Evolutionary conservation across 2,797 vertebrate genomes (phyloP).

Genomic region (Malurus splendens): DNA sequence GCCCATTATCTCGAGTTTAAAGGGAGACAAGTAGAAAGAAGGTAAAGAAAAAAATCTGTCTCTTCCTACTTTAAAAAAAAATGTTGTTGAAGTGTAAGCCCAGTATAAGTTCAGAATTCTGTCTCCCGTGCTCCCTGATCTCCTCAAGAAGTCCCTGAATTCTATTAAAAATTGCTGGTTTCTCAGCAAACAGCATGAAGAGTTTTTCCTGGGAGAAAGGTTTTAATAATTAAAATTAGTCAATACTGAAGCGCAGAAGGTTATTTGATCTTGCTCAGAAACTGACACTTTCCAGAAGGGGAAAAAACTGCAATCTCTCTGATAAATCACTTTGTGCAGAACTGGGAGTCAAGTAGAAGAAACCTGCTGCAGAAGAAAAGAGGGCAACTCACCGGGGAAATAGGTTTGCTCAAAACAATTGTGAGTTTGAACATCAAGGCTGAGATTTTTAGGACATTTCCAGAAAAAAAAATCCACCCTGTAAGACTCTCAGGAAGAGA

Average conservation of each 20-base stretch:
- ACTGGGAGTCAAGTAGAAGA: constrained; percentile 58
- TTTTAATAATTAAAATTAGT: constrained; percentile 76
- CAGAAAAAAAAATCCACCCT: not conserved
- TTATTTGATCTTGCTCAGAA: constrained; percentile 68
- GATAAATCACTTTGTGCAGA: constrained; percentile 62
- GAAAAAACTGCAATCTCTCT: constrained; percentile 39
- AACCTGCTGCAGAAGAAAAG: constrained; percentile 54
- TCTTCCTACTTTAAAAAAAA: not conserved
- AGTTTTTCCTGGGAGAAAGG: constrained; percentile 60
- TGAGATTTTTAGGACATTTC: constrained; percentile 32
- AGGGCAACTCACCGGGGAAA: constrained; percentile 48
- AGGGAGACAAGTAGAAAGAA: not conserved
- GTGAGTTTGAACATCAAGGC: constrained; percentile 27
- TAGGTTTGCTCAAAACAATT: constrained; percentile 42
- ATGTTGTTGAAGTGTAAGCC: not conserved
- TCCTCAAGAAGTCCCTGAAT: constrained; percentile 57
- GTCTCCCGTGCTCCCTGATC: constrained; percentile 33
- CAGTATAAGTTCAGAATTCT: constrained; percentile 27
- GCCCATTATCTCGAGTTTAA: not conserved
- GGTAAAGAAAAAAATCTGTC: not conserved
- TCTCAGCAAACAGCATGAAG: constrained; percentile 55
- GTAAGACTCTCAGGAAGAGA: not conserved
- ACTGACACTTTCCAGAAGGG: constrained; percentile 59
- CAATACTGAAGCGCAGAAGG: constrained; percentile 50
- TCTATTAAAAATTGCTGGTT: constrained; percentile 57